Evolutionary conservation across 2,888 invertebrate genomes (phyloP), one percentile per base, ranked within the genome.

Genomic region (Tipula confusa): DNA sequence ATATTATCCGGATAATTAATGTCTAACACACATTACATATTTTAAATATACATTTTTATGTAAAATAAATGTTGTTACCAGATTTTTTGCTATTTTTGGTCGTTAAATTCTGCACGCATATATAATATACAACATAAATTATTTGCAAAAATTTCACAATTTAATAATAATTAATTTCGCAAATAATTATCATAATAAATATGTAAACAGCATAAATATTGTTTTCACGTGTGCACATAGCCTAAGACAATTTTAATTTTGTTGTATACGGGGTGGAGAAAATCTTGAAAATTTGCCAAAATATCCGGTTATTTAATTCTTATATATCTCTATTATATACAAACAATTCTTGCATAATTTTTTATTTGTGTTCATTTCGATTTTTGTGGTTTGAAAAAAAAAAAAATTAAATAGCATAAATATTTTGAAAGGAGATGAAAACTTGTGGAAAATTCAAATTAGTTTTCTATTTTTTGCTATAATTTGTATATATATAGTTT

Each of bases 1-100:
- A 80, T 80, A 80, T 80, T 29, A 80, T 80, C 80, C 80, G 29
- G 80, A 80, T 80, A 80, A 80, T 80, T 80, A 29, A 80, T 80
- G 80, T 29, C 80, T 80, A 80, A 80, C 80, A 80, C 80, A n/a
- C n/a, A n/a, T 80, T 80, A 24, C 64, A 64, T 18, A n/a, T n/a
- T n/a, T n/a, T n/a, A n/a, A n/a, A n/a, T n/a, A n/a, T n/a, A 64
- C 18, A 64, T 24, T 64, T 64, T 64, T 24, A 64, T 64, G 64
- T 64, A 9, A 64, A 24, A 64, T 24, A 64, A 64, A 64, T 64
- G 64, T 64, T 64, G 64, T 64, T 64, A 64, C 64, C 64, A 64
- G 64, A 64, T 64, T 64, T 64, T 64, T 64, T 64, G n/a, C 64
- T 64, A 64, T 64, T 64, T 64, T 64, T 1, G 64, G 64, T 11